phyloP scores from a whole-genome alignment of 2,888 invertebrate species.

The Plebejus anna region DNA sequence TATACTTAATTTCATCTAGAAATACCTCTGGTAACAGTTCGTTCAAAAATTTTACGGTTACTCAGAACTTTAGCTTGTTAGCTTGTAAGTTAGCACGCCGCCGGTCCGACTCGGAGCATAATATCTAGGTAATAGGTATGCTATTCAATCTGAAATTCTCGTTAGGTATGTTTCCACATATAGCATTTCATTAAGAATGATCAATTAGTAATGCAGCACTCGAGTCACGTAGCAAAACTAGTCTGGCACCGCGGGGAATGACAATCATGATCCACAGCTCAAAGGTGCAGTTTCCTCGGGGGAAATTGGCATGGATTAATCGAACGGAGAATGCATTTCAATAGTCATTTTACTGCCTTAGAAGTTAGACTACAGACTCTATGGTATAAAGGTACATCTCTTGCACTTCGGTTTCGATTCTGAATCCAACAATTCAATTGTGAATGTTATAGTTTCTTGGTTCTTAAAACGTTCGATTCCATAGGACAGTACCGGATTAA shows the following conservation, averaged over 20 bases:
- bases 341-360: constrained; percentile 17
- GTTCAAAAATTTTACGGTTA: no score
- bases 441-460: not conserved
- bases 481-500: no score
- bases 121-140: no score
- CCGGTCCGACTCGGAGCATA: no score
- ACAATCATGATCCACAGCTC: constrained; percentile 26
- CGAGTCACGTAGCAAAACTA: constrained; percentile 26
- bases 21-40: no score
- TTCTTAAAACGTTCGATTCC: not conserved
- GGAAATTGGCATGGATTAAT: constrained; percentile 28
- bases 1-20: no score
- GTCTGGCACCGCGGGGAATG: constrained; percentile 19
- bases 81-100: no score
- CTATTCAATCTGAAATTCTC: not conserved
- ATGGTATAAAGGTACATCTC: not conserved
- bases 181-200: constrained; percentile 6
- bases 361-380: not conserved
- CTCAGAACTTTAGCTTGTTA: no score
- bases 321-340: constrained; percentile 27
- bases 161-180: not conserved
- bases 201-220: constrained; percentile 17
- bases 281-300: constrained; percentile 16
- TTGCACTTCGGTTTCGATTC: not conserved
- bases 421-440: not conserved